Evolutionary conservation across 2,797 vertebrate species (phyloP).

Genomic region (Pipistrellus nathusii): DNA sequence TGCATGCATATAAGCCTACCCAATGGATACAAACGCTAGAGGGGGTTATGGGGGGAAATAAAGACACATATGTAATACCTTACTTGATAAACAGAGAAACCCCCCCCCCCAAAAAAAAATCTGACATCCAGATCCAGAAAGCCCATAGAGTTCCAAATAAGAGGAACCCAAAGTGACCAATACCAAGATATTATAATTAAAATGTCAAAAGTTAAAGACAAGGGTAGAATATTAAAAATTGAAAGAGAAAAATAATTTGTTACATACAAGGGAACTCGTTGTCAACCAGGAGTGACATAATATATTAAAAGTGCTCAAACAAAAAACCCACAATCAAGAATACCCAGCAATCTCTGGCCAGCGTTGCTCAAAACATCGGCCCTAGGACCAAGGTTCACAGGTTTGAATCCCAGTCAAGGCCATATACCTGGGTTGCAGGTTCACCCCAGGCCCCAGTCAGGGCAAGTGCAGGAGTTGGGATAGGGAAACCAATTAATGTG

Average conservation of each 20-base stretch:
- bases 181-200: neutral
- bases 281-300: neutral
- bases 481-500: neutral
- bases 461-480: too few relatives aligned
- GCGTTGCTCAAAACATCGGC: neutral
- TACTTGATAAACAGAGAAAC: too few relatives aligned
- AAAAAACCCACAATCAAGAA: neutral
- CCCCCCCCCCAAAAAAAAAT: neutral
- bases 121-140: slow-evolving; percentile 3
- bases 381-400: neutral
- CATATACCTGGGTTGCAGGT: neutral
- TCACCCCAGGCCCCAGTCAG: neutral
- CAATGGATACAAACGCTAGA: too few relatives aligned
- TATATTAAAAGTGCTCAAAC: neutral
- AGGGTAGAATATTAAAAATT: neutral
- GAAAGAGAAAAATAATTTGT: neutral
- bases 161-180: neutral
- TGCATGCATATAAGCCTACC: too few relatives aligned
- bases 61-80: too few relatives aligned
- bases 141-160: neutral
- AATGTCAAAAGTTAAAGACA: slow-evolving; percentile 4
- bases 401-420: neutral
- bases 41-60: rapidly evolving
- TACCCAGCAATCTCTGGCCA: neutral
- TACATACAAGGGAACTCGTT: neutral